Evolutionary conservation across 2,797 vertebrate genomes (phyloP).

Genomic region (Ctenopoma multispine): DNA sequence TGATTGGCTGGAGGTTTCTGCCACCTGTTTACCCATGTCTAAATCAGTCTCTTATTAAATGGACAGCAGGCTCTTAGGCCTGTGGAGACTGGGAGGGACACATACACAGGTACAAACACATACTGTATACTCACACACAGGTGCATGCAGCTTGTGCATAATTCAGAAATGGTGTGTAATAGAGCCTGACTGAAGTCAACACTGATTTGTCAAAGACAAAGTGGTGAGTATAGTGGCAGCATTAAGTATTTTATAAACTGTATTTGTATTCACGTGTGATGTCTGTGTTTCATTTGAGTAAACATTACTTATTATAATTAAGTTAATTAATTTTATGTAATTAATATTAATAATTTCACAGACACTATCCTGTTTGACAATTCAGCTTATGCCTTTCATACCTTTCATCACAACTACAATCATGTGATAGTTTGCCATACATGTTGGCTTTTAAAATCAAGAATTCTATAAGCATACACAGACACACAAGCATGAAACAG

Average conservation of each 20-base stretch:
- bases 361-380: neutral
- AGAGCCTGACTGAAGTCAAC: conserved; percentile 33
- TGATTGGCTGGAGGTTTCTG: conserved; percentile 80
- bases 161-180: conserved; percentile 36
- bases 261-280: no score
- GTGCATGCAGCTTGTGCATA: conserved; percentile 12
- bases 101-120: neutral
- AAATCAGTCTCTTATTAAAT: conserved; percentile 77
- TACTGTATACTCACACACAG: conserved; percentile 10
- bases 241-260: no score
- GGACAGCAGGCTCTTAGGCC: conserved; percentile 68
- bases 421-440: no score
- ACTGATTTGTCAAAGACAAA: conserved; percentile 6
- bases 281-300: neutral
- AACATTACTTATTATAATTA: neutral
- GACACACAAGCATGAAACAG: neutral
- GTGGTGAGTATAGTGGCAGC: neutral
- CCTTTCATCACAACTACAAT: neutral
- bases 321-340: no score
- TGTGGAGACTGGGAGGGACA: conserved; percentile 47
- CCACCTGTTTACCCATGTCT: conserved; percentile 80
- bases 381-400: neutral
- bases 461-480: no score
- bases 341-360: neutral
- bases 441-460: neutral